Conservation (phyloP, 2,113 vertebrate genomes). For the Ariopsis seemanni region DNA sequence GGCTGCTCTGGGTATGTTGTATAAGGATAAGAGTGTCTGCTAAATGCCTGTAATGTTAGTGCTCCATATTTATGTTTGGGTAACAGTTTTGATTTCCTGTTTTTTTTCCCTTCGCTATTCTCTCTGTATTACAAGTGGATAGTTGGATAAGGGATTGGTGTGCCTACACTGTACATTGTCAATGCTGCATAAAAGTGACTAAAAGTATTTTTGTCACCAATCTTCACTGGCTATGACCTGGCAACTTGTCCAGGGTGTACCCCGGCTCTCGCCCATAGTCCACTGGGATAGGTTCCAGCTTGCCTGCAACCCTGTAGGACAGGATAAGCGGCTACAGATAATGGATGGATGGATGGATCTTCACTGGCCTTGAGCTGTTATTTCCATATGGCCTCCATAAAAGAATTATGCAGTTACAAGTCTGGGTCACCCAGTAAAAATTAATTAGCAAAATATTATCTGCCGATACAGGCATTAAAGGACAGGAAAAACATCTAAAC, state of each 20-base stretch:
- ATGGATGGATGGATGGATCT: background rate
- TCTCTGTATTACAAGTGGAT: background rate
- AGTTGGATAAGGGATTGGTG: background rate
- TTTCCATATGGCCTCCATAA: background rate
- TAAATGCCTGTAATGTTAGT: background rate
- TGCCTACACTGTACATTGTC: background rate
- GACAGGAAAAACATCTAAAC: background rate
- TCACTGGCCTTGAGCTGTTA: background rate
- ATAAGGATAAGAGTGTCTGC: too few species aligned
- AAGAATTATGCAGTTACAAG: background rate
- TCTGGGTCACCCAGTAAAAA: background rate
- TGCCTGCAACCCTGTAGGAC: too few species aligned
- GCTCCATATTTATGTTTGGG: background rate
- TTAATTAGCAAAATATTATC: background rate
- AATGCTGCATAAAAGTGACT: background rate
- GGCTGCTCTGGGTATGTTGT: too few species aligned
- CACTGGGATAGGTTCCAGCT: too few species aligned
- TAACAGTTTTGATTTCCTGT: background rate
- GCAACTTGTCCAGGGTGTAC: too few species aligned
- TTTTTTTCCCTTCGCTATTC: background rate
- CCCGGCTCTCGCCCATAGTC: too few species aligned
- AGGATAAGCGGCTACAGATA: too few species aligned
- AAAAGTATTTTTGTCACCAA: background rate
- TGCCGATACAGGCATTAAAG: background rate
- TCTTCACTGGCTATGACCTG: too few species aligned